Evolutionary conservation across 2,888 invertebrate genomes (phyloP), one percentile per base, ranked within the genome.

Genomic region (Idaea aversata): DNA sequence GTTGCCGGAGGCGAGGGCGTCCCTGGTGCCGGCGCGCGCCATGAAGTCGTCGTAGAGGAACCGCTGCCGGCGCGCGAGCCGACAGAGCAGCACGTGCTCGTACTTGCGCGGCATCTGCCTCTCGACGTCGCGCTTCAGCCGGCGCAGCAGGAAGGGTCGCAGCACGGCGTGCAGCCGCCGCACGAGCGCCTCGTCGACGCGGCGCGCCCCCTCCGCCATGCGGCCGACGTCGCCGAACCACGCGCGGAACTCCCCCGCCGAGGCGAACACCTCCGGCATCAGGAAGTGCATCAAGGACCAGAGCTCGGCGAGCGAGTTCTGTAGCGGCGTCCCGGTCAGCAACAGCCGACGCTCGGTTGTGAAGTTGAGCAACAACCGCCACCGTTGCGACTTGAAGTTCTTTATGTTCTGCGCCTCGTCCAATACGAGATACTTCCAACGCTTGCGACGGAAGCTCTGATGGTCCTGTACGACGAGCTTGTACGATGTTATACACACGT

Each of bases 341-440:
- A 99, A 93, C 70, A 99, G 93, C 65, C 99, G 96, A 81, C 97
- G 95, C 85, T 98, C 97, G 0, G 98, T 97, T 83, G 98, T 97
- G 87, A 99, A 98, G 88, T 98, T 99, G 66, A 99, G 93, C 74
- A 99, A 90, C 82, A 98, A 94, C 91, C 99, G 99, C 99, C 99
- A 99, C 70, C 99, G 94, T 86, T 99, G 99, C 25, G 99, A 99
- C 88, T 99, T 99, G 87, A 99, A 99, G 92, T 99, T 99, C 91
- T 99, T 99, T 70, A 99, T 99, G 86, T 99, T 99, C 87, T 99
- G 99, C 57, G 99, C 99, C 92, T 99, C 99, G 85, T 99, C 99
- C 65, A 99, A 94, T 73, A 99, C 98, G 62, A 99, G 94, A 88
- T 99, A 99, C 86, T 98, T 98, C 99, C 99, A 99, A 75, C 98